Percentiles rank a stretch among this genome's conserved stretches.
phyloP scores from a whole-genome alignment of 1,140 invertebrate genomes.

The Muscidifurax raptorellus region DNA sequence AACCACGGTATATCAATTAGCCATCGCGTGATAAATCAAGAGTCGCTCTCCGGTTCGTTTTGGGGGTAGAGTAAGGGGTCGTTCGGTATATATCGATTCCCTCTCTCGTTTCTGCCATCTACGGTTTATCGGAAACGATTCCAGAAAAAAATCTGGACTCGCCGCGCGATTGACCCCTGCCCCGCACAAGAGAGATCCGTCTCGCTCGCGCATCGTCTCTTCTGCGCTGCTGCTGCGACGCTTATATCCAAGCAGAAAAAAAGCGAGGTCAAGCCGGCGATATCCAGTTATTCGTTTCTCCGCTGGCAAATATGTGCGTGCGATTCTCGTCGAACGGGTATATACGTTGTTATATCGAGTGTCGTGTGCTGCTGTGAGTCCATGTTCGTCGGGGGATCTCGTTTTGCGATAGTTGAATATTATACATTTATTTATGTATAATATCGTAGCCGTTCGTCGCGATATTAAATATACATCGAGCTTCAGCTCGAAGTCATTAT shows the following conservation, averaged over 20 bases:
- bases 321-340: neutral
- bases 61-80: neutral
- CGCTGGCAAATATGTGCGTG: neutral
- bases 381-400: too few relatives aligned
- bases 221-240: neutral
- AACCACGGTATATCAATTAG: slow-evolving; percentile 25
- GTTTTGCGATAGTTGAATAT: too few relatives aligned
- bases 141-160: slow-evolving; percentile 38
- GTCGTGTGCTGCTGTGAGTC: too few relatives aligned
- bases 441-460: too few relatives aligned
- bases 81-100: too few relatives aligned
- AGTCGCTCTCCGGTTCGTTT: neutral
- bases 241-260: neutral
- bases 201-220: neutral
- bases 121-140: slow-evolving; percentile 19
- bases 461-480: too few relatives aligned
- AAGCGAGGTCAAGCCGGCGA: neutral
- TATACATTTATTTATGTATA: too few relatives aligned
- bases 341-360: too few relatives aligned
- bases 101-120: neutral
- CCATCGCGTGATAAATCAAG: neutral
- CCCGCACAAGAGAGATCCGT: neutral
- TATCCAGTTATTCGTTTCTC: slow-evolving; percentile 20
- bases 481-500: too few relatives aligned
- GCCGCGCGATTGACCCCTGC: slow-evolving; percentile 34